Base-by-base conservation (phyloP, 2,888 invertebrate genomes). In the Lypha dubia region DNA sequence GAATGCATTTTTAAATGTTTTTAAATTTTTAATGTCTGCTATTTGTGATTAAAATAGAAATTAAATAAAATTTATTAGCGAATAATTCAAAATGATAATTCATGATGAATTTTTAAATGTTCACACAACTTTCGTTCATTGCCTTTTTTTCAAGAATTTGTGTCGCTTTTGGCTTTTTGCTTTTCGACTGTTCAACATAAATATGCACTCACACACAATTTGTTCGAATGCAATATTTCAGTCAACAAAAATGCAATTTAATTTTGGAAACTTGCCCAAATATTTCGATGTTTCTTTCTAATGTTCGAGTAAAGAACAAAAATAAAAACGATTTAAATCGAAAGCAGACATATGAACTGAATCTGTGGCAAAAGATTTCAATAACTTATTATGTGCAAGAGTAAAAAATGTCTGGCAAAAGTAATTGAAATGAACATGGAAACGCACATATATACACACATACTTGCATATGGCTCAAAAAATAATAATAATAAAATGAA, bases 221-320 rank as follows among this genome's bases (percentile, higher is more conserved):
- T 73, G 28, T 63, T 65, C 35, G 51, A 24, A 67, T 74, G 38
- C 46, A 67, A n/a, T 77, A 62, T 74, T 65, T 77, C 62, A 77
- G 77, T 67, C 77, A 77, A 60, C 77, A 84, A 81, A n/a, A 74
- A 79, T 77, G 81, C 77, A 79, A 73, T 77, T 84, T 81, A 28
- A 38, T 81, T 79, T 84, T 84, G 84, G 84, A 77, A 79, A 74
- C 28, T 70, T 84, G 84, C 84, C 84, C 77, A 84, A 81, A 73
- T 58, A 70, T 76, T 81, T 76, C 28, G 17, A 20, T 28, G 60
- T 8, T 58, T 46, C 28, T 13, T 76, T 28, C 35, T 65, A 75
- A 68, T 60, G 58, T 38, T 70, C 68, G n/a, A 28, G 13, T 28
- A 20, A 32, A 60, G 49, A 32, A 24, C 35, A 79, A 49, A 38